Evolutionary conservation across 1,140 invertebrate genomes (phyloP).

Genomic region (Bombus difficillimus): DNA sequence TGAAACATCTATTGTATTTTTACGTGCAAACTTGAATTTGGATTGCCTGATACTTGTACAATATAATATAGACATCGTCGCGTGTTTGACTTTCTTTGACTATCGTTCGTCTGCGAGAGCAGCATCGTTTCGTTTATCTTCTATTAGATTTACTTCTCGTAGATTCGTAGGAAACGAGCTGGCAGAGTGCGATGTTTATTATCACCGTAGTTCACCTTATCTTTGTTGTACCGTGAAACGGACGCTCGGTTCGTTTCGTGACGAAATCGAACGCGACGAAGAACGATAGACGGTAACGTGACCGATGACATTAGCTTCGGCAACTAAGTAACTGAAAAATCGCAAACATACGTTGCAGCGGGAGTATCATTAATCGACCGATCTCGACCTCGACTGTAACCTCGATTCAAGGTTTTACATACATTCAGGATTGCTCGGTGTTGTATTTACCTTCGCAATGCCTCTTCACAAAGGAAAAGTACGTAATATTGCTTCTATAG

Average conservation of each 20-base stretch:
- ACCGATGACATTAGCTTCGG: background rate
- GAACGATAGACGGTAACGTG: background rate
- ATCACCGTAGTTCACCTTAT: background rate
- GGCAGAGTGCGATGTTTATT: background rate
- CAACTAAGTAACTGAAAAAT: background rate
- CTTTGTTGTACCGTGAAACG: background rate
- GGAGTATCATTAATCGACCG: constrained; percentile 38
- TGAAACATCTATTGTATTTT: background rate
- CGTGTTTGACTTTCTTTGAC: background rate
- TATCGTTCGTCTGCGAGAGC: background rate
- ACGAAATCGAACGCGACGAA: background rate
- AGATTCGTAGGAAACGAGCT: background rate
- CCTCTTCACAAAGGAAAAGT: background rate
- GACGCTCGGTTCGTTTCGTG: background rate
- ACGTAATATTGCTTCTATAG: background rate
- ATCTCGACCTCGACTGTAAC: constrained; percentile 41
- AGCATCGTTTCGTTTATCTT: background rate
- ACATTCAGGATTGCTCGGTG: background rate
- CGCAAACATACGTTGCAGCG: background rate
- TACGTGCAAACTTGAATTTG: background rate
- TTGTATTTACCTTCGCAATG: constrained; percentile 8
- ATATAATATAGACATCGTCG: background rate
- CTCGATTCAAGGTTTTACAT: constrained; percentile 43
- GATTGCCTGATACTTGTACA: background rate
- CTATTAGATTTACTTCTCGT: background rate